A percentile compares a stretch with the other conserved stretches of the same genome.
Evolutionary conservation across 2,797 vertebrate genomes (phyloP).

Genomic region (Masticophis lateralis): DNA sequence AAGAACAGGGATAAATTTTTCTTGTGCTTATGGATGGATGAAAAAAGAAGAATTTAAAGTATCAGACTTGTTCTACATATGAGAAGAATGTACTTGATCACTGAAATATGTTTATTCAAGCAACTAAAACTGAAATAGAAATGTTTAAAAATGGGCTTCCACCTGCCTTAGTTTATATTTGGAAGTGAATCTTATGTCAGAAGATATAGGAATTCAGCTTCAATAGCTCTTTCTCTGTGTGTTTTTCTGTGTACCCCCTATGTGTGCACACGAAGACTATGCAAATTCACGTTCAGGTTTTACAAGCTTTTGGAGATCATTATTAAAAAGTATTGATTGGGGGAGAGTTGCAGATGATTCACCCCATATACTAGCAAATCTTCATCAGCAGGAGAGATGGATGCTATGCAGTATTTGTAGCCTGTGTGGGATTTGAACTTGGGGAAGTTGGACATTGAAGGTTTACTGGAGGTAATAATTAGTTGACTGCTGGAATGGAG

Average conservation of each 20-base stretch:
- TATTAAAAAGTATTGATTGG: neutral
- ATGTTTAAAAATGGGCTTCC: neutral
- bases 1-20: neutral
- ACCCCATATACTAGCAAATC: neutral
- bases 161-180: neutral
- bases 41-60: neutral
- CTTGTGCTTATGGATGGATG: neutral
- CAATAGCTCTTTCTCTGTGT: neutral
- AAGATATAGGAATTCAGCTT: neutral
- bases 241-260: neutral
- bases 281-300: neutral
- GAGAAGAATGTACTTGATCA: neutral
- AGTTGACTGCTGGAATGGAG: neutral
- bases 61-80: neutral
- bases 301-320: neutral
- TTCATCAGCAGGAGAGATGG: neutral
- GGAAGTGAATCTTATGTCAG: no score
- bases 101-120: neutral
- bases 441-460: neutral
- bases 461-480: neutral
- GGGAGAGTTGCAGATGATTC: neutral
- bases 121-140: neutral
- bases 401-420: neutral
- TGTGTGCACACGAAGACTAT: neutral
- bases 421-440: neutral